These are phyloP conservation scores for Liparis tanakae DNA, from an alignment of 2,797 vertebrate genomes.

Conservation along the genomic window DNA sequence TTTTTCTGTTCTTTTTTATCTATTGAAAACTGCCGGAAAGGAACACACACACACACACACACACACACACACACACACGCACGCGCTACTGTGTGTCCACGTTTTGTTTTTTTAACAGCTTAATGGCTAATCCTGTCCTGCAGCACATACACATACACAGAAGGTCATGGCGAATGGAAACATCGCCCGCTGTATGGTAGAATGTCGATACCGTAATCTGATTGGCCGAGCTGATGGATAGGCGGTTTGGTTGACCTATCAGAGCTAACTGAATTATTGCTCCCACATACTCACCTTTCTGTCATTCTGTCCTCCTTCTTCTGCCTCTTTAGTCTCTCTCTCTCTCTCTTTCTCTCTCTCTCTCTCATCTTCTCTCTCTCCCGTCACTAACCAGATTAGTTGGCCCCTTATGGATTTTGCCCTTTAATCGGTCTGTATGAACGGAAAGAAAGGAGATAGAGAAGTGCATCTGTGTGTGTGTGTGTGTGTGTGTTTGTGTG, in stretches of 20 bases:
- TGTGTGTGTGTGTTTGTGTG: constrained; percentile 48
- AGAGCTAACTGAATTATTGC: constrained; percentile 78
- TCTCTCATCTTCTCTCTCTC: constrained; percentile 46
- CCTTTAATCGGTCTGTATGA: constrained; percentile 68
- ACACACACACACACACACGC: neutral
- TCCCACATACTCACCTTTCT: constrained; percentile 75
- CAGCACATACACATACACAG: constrained; percentile 43
- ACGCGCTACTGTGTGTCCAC: constrained; percentile 14
- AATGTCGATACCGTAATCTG: constrained; percentile 79
- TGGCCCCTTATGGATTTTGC: constrained; percentile 69
- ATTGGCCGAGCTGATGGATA: constrained; percentile 78
- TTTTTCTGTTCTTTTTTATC: constrained; percentile 3
- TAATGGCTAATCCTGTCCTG: constrained; percentile 62
- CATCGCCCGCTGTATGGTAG: constrained; percentile 59
- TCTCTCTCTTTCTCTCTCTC: constrained; percentile 43
- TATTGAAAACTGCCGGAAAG: constrained; percentile 11
- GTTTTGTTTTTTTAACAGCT: constrained; percentile 51
- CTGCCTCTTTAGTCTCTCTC: constrained; percentile 43
- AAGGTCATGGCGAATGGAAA: constrained; percentile 73
- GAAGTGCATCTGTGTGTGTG: constrained; percentile 52
- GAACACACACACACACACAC: neutral
- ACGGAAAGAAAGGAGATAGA: constrained; percentile 52
- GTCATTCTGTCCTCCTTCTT: constrained; percentile 59
- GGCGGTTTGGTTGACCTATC: constrained; percentile 78
- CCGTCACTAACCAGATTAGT: constrained; percentile 72